These are phyloP conservation scores for Pterocles burchelli DNA, from an alignment of 2,113 vertebrate genomes.

Conservation along the genomic window DNA sequence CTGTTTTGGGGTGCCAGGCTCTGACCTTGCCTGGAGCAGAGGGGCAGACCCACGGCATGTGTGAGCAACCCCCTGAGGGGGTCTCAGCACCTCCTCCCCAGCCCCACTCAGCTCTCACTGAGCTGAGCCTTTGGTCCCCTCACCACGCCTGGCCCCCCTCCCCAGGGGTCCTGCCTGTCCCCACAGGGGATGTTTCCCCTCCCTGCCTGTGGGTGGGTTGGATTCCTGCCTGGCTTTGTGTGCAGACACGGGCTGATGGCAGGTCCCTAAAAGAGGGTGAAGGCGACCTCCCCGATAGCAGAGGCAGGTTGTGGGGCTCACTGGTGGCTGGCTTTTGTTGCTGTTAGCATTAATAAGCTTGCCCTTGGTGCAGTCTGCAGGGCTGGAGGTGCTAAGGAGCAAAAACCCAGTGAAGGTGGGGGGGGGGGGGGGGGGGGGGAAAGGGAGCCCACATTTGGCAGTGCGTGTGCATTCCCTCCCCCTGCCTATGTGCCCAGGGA, in stretches of 20 bases:
- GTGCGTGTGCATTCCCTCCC: background rate
- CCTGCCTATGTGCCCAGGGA: background rate
- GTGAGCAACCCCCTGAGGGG: rapidly evolving
- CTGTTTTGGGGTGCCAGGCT: background rate
- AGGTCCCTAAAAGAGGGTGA: background rate
- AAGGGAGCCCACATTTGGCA: background rate
- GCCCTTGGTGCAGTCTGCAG: constrained; percentile 42
- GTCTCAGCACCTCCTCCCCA: background rate
- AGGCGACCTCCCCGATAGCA: background rate
- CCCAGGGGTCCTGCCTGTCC: background rate
- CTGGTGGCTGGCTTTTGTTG: background rate
- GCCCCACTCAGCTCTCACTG: background rate
- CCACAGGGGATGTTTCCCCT: background rate
- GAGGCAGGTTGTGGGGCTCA: background rate
- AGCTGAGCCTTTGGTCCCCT: background rate
- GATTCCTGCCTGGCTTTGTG: background rate
- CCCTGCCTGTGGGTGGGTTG: background rate
- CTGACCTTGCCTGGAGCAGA: background rate
- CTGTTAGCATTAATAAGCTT: background rate
- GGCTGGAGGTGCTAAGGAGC: constrained; percentile 34
- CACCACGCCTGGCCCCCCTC: rapidly evolving
- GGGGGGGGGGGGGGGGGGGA: rapidly evolving
- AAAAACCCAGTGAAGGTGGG: background rate
- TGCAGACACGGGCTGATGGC: background rate
- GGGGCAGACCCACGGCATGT: background rate